A percentile compares a stretch with the other conserved stretches of the same genome.
phyloP scores from a whole-genome alignment of 2,888 invertebrate genomes.

The Vesta saturnalis region DNA sequence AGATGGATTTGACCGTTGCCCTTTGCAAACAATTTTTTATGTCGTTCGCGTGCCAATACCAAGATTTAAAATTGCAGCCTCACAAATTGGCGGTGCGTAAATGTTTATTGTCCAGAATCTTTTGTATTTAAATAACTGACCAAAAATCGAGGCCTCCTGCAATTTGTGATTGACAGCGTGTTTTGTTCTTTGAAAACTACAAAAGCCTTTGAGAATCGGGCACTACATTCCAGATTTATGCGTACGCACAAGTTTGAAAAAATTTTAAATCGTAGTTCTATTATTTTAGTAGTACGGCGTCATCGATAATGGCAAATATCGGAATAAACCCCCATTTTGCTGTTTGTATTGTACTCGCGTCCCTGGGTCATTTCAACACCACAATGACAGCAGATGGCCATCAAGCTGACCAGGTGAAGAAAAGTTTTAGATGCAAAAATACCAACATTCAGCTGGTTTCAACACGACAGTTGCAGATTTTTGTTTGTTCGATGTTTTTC shows the following conservation, averaged over 20 bases:
- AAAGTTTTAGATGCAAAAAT: constrained; percentile 51
- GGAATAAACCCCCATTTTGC: constrained; percentile 30
- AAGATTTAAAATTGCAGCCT: constrained; percentile 31
- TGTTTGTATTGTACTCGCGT: constrained; percentile 32
- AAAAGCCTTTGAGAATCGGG: constrained; percentile 44
- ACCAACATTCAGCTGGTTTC: constrained; percentile 35
- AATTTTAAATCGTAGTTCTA: not conserved
- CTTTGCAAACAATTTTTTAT: constrained; percentile 52
- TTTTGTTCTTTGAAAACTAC: constrained; percentile 42
- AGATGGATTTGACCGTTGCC: constrained; percentile 58
- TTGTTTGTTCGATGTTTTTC: constrained; percentile 22
- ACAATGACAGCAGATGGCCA: constrained; percentile 61
- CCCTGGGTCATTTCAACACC: constrained; percentile 57
- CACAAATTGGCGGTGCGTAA: constrained; percentile 32
- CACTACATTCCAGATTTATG: constrained; percentile 39
- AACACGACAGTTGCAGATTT: constrained; percentile 38
- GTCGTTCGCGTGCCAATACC: constrained; percentile 39
- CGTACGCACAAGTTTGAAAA: constrained; percentile 15
- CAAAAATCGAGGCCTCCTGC: constrained; percentile 27
- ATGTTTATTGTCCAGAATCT: constrained; percentile 35
- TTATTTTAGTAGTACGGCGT: not conserved
- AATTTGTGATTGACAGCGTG: constrained; percentile 42
- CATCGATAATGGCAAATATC: not conserved
- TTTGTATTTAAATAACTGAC: constrained; percentile 33
- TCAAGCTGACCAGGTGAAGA: constrained; percentile 57